These are phyloP conservation scores for Polydrusus tereticollis DNA, from an alignment of 2,888 invertebrate genomes.

Conservation along the genomic window DNA sequence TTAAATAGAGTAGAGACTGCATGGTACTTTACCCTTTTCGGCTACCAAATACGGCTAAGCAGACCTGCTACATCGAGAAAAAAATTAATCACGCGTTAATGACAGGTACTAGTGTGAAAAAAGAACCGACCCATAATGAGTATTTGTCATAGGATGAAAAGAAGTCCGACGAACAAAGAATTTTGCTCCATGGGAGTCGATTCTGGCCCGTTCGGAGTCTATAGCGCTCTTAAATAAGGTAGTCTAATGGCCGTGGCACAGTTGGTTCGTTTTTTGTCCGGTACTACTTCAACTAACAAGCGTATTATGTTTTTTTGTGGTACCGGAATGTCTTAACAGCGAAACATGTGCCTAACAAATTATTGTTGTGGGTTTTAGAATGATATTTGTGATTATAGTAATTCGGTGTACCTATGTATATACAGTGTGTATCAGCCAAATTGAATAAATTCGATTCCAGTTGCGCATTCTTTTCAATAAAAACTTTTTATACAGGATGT, in stretches of 20 bases:
- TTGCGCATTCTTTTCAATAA: too few relatives aligned
- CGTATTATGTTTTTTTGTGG: slow-evolving; percentile 46
- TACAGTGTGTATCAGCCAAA: too few relatives aligned
- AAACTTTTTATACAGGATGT: too few relatives aligned
- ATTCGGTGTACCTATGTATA: background rate
- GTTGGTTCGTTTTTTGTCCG: slow-evolving; percentile 35
- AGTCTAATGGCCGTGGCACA: slow-evolving; percentile 40
- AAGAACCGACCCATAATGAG: slow-evolving; percentile 28
- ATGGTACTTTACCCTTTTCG: background rate
- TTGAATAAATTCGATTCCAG: too few relatives aligned
- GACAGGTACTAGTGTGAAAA: slow-evolving; percentile 27
- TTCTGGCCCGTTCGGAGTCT: slow-evolving; percentile 31
- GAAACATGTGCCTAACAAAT: slow-evolving; percentile 47
- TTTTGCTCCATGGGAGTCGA: slow-evolving; percentile 44
- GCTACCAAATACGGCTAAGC: background rate
- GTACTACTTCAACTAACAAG: slow-evolving; percentile 42
- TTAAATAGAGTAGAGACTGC: background rate
- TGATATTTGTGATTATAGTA: background rate
- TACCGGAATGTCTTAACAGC: slow-evolving; percentile 25
- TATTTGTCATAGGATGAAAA: slow-evolving; percentile 43
- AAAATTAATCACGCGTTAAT: slow-evolving; percentile 24
- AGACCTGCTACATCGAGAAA: background rate
- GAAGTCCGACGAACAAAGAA: slow-evolving; percentile 39
- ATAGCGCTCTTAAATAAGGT: slow-evolving; percentile 48
- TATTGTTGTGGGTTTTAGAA: slow-evolving; percentile 22